A percentile compares a stretch with the other conserved stretches of the same genome.
These are phyloP conservation scores for Chamaetylas fuelleborni DNA, from an alignment of 2,113 vertebrate genomes.

Conservation along the genomic window DNA sequence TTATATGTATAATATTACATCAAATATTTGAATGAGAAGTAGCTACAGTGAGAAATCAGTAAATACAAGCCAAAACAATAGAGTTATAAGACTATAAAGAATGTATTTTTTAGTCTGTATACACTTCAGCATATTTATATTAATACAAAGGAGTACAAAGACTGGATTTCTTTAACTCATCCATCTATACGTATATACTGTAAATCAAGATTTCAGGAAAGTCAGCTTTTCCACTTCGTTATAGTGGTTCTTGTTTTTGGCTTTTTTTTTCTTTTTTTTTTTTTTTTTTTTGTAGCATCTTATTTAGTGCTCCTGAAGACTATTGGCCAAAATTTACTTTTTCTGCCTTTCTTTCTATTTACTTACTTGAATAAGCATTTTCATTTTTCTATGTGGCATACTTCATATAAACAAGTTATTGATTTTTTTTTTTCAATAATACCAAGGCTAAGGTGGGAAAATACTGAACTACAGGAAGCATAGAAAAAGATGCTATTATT, in stretches of 20 bases:
- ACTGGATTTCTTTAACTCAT: background rate
- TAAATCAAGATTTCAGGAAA: background rate
- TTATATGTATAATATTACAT: background rate
- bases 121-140: background rate
- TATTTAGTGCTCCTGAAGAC: background rate
- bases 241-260: background rate
- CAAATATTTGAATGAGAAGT: background rate
- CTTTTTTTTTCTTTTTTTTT: background rate
- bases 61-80: background rate
- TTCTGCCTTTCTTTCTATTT: background rate
- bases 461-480: background rate
- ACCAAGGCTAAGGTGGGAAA: background rate
- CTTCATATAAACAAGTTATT: background rate
- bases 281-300: background rate
- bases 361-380: background rate
- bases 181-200: background rate
- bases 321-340: background rate
- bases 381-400: background rate
- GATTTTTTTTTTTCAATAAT: background rate
- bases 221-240: background rate
- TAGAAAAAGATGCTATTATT: background rate
- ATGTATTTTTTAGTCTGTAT: background rate
- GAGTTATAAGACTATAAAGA: background rate
- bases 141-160: background rate
- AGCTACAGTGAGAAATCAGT: background rate